Conservation (phyloP, 2,113 vertebrate genomes). For the Atrichornis clamosus region DNA sequence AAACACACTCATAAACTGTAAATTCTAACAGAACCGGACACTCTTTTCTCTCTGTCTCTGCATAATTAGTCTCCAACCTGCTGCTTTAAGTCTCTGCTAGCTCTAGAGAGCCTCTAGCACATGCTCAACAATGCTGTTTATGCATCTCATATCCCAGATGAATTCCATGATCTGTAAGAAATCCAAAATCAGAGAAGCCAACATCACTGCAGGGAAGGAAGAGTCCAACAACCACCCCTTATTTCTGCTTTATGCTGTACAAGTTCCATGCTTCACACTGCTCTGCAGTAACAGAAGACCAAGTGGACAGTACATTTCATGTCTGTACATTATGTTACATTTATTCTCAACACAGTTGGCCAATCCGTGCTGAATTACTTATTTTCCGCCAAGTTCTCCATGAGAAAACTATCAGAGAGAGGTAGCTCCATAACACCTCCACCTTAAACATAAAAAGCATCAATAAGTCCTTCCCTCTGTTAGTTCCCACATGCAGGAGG, state of each 20-base stretch:
- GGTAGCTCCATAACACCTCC: neutral
- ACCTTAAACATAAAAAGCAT: neutral
- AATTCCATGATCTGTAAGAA: neutral
- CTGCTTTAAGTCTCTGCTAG: neutral
- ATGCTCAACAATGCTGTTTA: neutral
- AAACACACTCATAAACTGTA: neutral
- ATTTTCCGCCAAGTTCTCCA: neutral
- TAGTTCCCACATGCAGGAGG: neutral
- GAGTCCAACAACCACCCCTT: neutral
- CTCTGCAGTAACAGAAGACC: neutral
- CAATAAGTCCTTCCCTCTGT: neutral
- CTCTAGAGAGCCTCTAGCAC: neutral
- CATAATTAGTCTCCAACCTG: neutral
- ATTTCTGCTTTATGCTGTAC: neutral
- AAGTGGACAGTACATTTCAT: neutral
- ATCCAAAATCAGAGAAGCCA: neutral
- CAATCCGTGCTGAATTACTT: neutral
- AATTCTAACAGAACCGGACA: neutral
- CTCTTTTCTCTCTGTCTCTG: neutral
- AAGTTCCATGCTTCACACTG: neutral
- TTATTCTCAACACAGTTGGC: neutral
- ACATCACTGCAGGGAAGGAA: neutral
- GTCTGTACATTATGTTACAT: neutral
- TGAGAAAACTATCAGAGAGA: rapidly evolving
- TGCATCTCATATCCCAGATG: neutral